phyloP scores from a whole-genome alignment of 1,140 invertebrate genomes.

The Apis dorsata region DNA sequence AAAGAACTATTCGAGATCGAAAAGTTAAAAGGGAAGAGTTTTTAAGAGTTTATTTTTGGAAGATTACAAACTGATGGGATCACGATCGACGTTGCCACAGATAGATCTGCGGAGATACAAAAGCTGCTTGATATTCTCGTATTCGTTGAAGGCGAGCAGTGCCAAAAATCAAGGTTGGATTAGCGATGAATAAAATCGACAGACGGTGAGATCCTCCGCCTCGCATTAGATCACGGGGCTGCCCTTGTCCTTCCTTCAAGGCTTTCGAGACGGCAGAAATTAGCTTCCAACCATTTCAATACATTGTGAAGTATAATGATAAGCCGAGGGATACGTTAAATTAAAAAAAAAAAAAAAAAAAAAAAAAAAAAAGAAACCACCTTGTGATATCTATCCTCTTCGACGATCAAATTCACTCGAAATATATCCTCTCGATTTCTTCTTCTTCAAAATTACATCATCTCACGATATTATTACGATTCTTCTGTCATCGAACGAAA shows the following conservation, averaged over 20 bases:
- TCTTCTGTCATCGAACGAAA: too few species aligned
- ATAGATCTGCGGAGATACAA: conserved; percentile 54
- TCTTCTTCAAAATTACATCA: too few species aligned
- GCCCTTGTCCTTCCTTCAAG: conserved; percentile 40
- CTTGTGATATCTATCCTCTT: background rate
- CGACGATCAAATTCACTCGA: too few species aligned
- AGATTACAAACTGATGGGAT: conserved; percentile 8
- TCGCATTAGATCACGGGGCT: conserved; percentile 2
- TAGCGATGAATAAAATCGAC: conserved; percentile 56
- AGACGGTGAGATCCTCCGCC: conserved; percentile 1
- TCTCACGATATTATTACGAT: too few species aligned
- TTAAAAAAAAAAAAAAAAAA: background rate
- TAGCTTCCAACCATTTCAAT: conserved; percentile 16
- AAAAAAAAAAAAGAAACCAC: background rate
- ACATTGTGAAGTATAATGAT: background rate
- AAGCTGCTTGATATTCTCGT: conserved; percentile 42
- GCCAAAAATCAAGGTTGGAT: conserved; percentile 65
- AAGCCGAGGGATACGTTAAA: background rate
- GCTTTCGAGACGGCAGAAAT: conserved; percentile 20
- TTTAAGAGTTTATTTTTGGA: conserved; percentile 33
- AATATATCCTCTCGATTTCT: too few species aligned
- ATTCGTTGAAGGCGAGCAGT: conserved; percentile 49
- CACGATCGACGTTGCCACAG: conserved; percentile 19
- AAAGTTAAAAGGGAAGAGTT: background rate
- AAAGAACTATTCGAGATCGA: background rate